Evolutionary conservation across 2,113 vertebrate genomes (phyloP).

Genomic region (Triplophysa rosa): DNA sequence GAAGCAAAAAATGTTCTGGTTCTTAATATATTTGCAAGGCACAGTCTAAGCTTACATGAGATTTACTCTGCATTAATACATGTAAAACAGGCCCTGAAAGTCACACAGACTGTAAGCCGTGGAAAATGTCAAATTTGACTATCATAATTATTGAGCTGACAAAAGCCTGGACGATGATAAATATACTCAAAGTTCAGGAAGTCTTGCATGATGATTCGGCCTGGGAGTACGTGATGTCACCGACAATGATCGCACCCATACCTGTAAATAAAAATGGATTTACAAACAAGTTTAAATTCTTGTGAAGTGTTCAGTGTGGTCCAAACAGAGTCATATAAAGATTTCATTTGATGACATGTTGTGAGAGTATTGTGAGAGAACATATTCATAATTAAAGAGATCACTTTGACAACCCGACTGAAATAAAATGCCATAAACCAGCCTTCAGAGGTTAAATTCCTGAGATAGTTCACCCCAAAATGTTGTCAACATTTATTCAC

Average conservation of each 20-base stretch:
- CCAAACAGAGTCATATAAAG: background rate
- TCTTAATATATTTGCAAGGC: constrained; percentile 30
- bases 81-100: constrained; percentile 1
- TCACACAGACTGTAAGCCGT: background rate
- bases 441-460: too few relatives aligned
- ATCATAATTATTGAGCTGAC: constrained; percentile 30
- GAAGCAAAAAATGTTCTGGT: constrained; percentile 11
- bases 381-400: too few relatives aligned
- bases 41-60: constrained; percentile 17
- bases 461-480: too few relatives aligned
- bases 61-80: constrained; percentile 19
- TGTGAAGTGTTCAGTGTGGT: constrained; percentile 3
- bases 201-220: constrained; percentile 29
- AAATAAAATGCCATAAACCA: too few relatives aligned
- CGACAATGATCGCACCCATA: background rate
- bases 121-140: constrained; percentile 29
- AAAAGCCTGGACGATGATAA: constrained; percentile 17
- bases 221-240: constrained; percentile 9
- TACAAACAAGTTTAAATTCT: constrained; percentile 18
- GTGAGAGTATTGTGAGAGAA: too few relatives aligned
- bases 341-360: too few relatives aligned
- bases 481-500: too few relatives aligned
- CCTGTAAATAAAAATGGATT: constrained; percentile 16
- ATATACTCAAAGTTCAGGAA: background rate
- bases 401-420: too few relatives aligned